phyloP scores from a whole-genome alignment of 2,888 invertebrate species.

The Steinernema hermaphroditum region DNA sequence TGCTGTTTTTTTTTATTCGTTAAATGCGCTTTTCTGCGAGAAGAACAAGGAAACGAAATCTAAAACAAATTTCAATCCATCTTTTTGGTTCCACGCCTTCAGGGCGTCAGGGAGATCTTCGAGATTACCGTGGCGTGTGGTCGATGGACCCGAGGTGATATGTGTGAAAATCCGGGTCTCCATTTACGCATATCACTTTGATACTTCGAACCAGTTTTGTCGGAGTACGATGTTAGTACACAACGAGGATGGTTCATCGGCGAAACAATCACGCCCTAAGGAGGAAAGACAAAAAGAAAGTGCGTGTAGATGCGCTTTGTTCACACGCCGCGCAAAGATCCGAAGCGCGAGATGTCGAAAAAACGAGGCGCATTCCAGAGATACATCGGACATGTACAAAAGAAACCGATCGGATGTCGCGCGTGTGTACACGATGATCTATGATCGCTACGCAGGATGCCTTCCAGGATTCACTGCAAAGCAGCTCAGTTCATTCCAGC shows the following conservation, averaged over 20 bases:
- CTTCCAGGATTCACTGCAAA: too few relatives aligned
- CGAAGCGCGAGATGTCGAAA: not conserved
- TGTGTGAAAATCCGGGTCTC: constrained; percentile 21
- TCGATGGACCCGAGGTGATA: not conserved
- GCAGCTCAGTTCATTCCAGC: too few relatives aligned
- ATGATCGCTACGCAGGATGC: too few relatives aligned
- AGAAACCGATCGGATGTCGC: not conserved
- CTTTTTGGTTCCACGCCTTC: too few relatives aligned
- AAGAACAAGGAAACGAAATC: too few relatives aligned
- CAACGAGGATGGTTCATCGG: not conserved
- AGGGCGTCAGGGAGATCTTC: too few relatives aligned
- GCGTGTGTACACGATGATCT: too few relatives aligned
- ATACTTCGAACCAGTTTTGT: constrained; percentile 12
- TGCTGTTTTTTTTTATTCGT: too few relatives aligned
- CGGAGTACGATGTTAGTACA: constrained; percentile 18
- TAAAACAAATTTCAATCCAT: too few relatives aligned
- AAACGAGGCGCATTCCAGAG: not conserved
- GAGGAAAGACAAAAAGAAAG: constrained; percentile 18
- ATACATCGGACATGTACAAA: not conserved
- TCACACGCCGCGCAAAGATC: not conserved
- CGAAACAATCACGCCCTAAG: constrained; percentile 1
- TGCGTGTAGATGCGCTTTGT: constrained; percentile 9
- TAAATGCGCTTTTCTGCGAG: too few relatives aligned
- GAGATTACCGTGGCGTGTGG: constrained; percentile 1
- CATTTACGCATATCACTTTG: constrained; percentile 5